phyloP scores from a whole-genome alignment of 2,888 invertebrate species.

The Chrysodeixis includens region DNA sequence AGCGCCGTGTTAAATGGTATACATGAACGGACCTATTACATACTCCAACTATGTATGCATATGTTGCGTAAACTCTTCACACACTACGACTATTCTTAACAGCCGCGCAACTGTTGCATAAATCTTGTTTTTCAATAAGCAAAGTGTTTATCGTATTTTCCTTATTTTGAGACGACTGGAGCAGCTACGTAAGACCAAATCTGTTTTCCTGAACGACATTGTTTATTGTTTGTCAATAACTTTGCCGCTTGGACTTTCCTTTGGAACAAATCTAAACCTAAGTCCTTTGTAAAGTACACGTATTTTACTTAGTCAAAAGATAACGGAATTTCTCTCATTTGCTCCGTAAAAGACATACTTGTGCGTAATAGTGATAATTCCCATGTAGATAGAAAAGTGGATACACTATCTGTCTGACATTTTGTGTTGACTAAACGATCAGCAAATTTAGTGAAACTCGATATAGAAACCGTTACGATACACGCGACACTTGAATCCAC shows the following conservation, averaged over 20 bases:
- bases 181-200: not conserved
- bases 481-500: slow-evolving; percentile 1
- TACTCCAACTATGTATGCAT: slow-evolving; percentile 27
- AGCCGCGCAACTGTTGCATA: slow-evolving; percentile 5
- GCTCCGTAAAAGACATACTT: too few relatives aligned
- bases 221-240: slow-evolving; percentile 1
- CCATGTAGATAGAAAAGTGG: too few relatives aligned
- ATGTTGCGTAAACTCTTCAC: slow-evolving; percentile 35
- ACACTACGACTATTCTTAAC: slow-evolving; percentile 16
- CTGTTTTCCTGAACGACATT: not conserved
- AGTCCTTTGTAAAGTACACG: not conserved
- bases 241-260: not conserved
- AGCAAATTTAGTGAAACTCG: slow-evolving; percentile 1
- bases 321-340: too few relatives aligned
- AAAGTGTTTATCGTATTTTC: not conserved
- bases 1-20: slow-evolving; percentile 55
- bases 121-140: not conserved
- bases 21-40: slow-evolving; percentile 52
- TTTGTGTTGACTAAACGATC: slow-evolving; percentile 4
- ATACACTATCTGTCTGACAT: not conserved
- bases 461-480: slow-evolving; percentile 4
- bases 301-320: too few relatives aligned
- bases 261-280: not conserved
- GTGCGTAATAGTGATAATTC: too few relatives aligned
- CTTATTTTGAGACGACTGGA: not conserved